Percentiles rank a stretch among this genome's conserved stretches.
Evolutionary conservation across 2,888 invertebrate species (phyloP).

Genomic region (Thymelicus lineola): DNA sequence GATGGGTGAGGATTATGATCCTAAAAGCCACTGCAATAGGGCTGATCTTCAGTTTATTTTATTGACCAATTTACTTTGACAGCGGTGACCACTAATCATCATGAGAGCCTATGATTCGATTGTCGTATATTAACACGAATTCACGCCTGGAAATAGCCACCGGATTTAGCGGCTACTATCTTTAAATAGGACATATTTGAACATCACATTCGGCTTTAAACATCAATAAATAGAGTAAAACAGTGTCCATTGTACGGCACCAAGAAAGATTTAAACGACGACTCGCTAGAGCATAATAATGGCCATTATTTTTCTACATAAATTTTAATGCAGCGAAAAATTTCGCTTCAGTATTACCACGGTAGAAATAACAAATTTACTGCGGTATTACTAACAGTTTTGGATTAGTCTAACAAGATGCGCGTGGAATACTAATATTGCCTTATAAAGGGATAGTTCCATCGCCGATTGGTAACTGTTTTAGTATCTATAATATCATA

Average conservation of each 20-base stretch:
- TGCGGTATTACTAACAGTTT: constrained; percentile 47
- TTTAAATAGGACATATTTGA: constrained; percentile 1
- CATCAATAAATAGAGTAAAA: constrained; percentile 14
- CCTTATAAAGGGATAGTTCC: constrained; percentile 33
- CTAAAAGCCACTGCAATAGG: too few species aligned
- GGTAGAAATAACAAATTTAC: too few species aligned
- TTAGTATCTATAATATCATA: background rate
- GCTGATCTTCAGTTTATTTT: too few species aligned
- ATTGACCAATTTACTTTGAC: too few species aligned
- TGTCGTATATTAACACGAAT: background rate
- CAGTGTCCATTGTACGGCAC: constrained; percentile 19
- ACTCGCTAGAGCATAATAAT: constrained; percentile 34
- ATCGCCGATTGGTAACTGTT: constrained; percentile 34
- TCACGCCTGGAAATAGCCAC: background rate
- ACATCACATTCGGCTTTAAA: constrained; percentile 13
- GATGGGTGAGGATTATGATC: too few species aligned
- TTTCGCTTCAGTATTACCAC: constrained; percentile 40
- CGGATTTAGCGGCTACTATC: background rate
- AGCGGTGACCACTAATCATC: too few species aligned
- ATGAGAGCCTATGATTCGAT: too few species aligned
- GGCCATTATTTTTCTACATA: constrained; percentile 38
- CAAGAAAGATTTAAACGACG: constrained; percentile 24
- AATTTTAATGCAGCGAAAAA: constrained; percentile 41
- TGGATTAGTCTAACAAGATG: constrained; percentile 50
- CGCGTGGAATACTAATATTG: constrained; percentile 49